A percentile compares a stretch with the other conserved stretches of the same genome.
phyloP scores from a whole-genome alignment of 2,888 invertebrate species.

The Drosophila neonasuta region DNA sequence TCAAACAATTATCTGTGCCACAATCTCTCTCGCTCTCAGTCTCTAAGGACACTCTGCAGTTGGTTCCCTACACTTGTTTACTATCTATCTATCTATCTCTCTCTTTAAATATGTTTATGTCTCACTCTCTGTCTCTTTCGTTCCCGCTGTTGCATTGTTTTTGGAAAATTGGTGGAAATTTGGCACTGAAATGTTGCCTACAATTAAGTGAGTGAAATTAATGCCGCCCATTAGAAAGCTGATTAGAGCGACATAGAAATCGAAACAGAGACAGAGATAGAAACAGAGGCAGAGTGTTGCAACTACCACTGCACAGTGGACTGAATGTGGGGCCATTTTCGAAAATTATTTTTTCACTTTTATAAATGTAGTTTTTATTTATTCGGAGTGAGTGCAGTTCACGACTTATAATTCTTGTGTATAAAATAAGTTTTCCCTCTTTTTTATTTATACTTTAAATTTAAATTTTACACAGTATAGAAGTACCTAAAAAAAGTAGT shows the following conservation, averaged over 20 bases:
- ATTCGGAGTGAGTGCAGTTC: too few species aligned
- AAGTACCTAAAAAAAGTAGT: too few species aligned
- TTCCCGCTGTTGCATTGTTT: neutral
- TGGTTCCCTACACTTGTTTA: neutral
- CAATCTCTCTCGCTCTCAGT: neutral
- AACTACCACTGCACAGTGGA: conserved; percentile 3
- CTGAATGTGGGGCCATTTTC: neutral
- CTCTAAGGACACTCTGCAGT: neutral
- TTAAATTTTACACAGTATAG: too few species aligned
- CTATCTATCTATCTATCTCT: neutral
- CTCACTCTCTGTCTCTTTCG: neutral
- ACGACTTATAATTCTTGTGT: too few species aligned
- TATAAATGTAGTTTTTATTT: too few species aligned
- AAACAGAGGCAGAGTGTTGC: neutral
- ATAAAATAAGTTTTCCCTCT: too few species aligned
- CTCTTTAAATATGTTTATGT: neutral
- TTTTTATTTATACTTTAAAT: too few species aligned
- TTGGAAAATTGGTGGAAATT: conserved; percentile 9
- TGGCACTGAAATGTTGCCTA: conserved; percentile 1
- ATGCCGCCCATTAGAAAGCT: conserved; percentile 46
- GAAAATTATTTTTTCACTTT: too few species aligned
- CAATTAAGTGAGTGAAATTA: conserved; percentile 57
- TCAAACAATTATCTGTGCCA: neutral
- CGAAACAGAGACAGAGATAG: neutral
- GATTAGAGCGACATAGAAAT: conserved; percentile 18